A percentile compares a stretch with the other conserved stretches of the same genome.
These are phyloP conservation scores for Drosophila willistoni DNA, from an alignment of 1,140 invertebrate genomes.

Conservation along the genomic window DNA sequence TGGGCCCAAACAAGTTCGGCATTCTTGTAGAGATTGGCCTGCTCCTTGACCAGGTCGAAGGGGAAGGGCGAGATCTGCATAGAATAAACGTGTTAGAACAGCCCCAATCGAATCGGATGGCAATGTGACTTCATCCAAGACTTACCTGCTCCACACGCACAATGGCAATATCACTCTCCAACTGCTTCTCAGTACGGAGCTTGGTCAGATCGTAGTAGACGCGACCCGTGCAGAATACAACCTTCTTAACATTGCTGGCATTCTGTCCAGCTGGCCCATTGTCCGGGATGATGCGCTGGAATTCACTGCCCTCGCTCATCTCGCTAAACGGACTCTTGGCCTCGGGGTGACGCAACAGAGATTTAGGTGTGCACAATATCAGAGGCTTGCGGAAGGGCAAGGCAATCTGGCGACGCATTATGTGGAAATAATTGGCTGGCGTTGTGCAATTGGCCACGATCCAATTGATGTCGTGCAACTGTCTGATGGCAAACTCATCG, in stretches of 20 bases:
- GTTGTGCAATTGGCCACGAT: conserved; percentile 98
- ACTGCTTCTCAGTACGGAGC: conserved; percentile 89
- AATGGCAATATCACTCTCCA: conserved; percentile 94
- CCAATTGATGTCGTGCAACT: conserved; percentile 98
- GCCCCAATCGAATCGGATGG: background rate
- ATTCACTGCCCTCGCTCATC: conserved; percentile 92
- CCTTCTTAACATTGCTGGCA: conserved; percentile 90
- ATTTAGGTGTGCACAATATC: conserved; percentile 99
- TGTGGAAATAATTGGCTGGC: conserved; percentile 98
- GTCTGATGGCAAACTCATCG: conserved; percentile 94
- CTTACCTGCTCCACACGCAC: conserved; percentile 93
- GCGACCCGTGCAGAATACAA: conserved; percentile 97
- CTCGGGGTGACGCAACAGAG: conserved; percentile 96
- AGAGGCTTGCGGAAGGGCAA: conserved; percentile 98
- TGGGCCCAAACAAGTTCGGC: conserved; percentile 96
- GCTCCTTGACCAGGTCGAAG: conserved; percentile 95
- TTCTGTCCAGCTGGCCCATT: conserved; percentile 88
- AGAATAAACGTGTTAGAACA: too few relatives aligned
- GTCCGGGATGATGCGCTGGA: conserved; percentile 92
- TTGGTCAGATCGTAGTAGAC: conserved; percentile 98
- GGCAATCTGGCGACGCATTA: conserved; percentile 96
- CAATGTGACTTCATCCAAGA: background rate
- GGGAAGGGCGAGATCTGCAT: conserved; percentile 97
- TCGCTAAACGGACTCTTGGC: conserved; percentile 97
- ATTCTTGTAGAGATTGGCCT: conserved; percentile 95